Evolutionary conservation across 1,140 invertebrate genomes (phyloP), one percentile per base, ranked within the genome.

Genomic region (Pseudomyrmex flavicornis): DNA sequence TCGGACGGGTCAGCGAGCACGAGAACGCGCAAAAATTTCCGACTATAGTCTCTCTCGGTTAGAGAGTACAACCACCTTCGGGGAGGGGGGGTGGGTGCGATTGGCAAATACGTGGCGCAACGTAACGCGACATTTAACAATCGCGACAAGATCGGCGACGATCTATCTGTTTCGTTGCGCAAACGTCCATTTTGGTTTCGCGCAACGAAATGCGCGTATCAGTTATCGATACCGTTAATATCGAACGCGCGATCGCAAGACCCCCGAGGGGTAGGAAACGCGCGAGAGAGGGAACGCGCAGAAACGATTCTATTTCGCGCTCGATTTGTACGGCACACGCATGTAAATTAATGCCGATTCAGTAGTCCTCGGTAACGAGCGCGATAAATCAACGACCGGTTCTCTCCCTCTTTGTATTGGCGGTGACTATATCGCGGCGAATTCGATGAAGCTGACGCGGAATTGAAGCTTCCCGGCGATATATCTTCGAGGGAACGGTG

Each of bases 121-220:
- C 62, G 82, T 63, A 73, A 50, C 66, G n/a, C 22, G 74, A 66
- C 82, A 69, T 52, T 83, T 35, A 56, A 63, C 61, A 84, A 86
- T 86, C 75, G 70, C 17, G 63, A 63, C 59, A 35, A 20, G n/a
- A n/a, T 70, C 44, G 20, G 13, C 69, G 65, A 62, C 46, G 58
- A 17, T 17, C 10, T 62, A 52, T 56, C 62, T 54, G 8, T 44
- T 7, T 50, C 20, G 58, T 9, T 5, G 26, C 52, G 69, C 50
- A 62, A 75, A 72, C n/a, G 5, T 20, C 20, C 44, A 35, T 1
- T 35, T 35, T 35, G 35, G 35, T 7, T 35, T 15, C 8, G 66
- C 59, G 72, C 10, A 54, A 61, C 20, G 17, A 76, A 72, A 62
- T 58, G 54, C 20, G 35, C 4, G 35, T 35, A 84, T 73, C 63